Evolutionary conservation across 2,113 vertebrate genomes (phyloP).

Genomic region (Cichladusa arquata): DNA sequence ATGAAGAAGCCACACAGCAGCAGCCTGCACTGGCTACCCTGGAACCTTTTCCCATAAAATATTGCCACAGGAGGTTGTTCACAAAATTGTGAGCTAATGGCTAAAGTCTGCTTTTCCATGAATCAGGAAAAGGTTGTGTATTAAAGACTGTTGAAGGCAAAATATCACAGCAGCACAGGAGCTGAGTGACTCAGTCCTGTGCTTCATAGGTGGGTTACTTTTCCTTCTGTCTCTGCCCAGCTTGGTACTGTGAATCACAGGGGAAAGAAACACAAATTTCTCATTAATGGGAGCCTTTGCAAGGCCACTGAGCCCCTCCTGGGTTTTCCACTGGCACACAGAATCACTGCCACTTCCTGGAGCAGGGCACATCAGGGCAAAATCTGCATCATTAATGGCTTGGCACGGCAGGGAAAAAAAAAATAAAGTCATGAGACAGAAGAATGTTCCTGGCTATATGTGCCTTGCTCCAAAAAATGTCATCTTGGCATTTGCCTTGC

Average conservation of each 20-base stretch:
- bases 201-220: neutral
- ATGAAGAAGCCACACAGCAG: neutral
- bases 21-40: neutral
- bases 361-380: neutral
- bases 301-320: neutral
- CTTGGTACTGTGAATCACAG: neutral
- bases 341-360: neutral
- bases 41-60: slow-evolving; percentile 17
- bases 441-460: neutral
- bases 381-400: neutral
- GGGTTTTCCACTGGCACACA: neutral
- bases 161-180: neutral
- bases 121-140: slow-evolving; percentile 30
- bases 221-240: neutral
- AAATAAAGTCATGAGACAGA: neutral
- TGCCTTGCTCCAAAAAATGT: neutral
- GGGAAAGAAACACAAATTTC: neutral
- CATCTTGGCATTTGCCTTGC: slow-evolving; percentile 27
- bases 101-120: neutral
- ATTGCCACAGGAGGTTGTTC: neutral
- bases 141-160: neutral
- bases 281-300: neutral
- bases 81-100: neutral
- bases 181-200: neutral
- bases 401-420: neutral